A percentile compares a stretch with the other conserved stretches of the same genome.
phyloP scores from a whole-genome alignment of 2,888 invertebrate species.

The Fragum fragum region DNA sequence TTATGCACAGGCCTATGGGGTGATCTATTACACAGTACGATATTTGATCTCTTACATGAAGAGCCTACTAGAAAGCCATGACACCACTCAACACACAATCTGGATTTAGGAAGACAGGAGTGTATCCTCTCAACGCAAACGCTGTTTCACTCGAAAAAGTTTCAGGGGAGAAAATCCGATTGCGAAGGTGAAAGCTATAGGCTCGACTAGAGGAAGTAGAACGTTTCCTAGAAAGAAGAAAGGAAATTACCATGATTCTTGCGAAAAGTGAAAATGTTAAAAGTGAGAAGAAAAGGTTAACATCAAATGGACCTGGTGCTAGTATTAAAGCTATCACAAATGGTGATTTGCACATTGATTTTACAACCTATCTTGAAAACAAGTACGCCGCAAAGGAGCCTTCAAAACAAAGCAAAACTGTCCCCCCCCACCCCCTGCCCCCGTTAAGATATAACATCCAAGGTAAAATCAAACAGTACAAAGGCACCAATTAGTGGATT shows the following conservation, averaged over 20 bases:
- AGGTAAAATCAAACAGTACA: neutral
- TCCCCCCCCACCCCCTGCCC: too few species aligned
- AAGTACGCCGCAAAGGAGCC: neutral
- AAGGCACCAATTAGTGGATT: slow-evolving; percentile 24
- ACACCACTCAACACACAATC: slow-evolving; percentile 35
- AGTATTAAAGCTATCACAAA: slow-evolving; percentile 4
- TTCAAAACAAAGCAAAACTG: neutral
- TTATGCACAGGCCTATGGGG: slow-evolving; percentile 33
- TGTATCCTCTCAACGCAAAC: slow-evolving; percentile 24
- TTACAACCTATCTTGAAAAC: neutral
- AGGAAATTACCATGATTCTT: too few species aligned
- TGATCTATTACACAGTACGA: slow-evolving; percentile 40
- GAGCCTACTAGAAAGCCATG: slow-evolving; percentile 34
- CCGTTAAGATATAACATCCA: too few species aligned
- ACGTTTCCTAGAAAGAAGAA: neutral
- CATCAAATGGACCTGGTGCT: neutral
- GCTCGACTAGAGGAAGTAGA: slow-evolving; percentile 15
- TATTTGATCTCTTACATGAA: slow-evolving; percentile 33
- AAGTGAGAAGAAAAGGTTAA: neutral
- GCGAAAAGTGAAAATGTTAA: too few species aligned
- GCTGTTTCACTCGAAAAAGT: slow-evolving; percentile 1
- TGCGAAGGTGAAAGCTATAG: too few species aligned
- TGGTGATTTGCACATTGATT: neutral
- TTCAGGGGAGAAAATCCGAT: slow-evolving; percentile 28
- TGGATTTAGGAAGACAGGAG: slow-evolving; percentile 39